Conservation (phyloP, 2,113 vertebrate genomes). For the Menura novaehollandiae region DNA sequence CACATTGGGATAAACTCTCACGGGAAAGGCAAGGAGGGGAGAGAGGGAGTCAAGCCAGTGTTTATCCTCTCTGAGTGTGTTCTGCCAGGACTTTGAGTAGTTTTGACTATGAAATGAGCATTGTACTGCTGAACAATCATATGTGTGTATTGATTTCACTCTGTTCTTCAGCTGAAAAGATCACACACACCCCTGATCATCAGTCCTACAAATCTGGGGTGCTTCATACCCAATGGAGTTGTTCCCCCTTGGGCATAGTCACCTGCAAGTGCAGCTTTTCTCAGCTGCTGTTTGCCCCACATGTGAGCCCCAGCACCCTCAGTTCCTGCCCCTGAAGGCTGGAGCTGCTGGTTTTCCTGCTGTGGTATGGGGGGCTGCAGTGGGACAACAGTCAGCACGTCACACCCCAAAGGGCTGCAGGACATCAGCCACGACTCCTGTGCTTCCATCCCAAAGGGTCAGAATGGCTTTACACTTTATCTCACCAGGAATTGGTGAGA, state of each 20-base stretch:
- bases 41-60: neutral
- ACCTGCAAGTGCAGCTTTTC: neutral
- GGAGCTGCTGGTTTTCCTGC: neutral
- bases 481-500: neutral
- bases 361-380: neutral
- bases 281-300: neutral
- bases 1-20: neutral
- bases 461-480: neutral
- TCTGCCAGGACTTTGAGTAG: neutral
- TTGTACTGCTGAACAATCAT: neutral
- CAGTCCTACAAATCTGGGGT: neutral
- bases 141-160: neutral
- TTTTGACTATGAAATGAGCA: neutral
- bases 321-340: neutral
- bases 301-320: neutral
- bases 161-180: neutral
- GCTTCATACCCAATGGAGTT: neutral
- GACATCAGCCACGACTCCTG: neutral
- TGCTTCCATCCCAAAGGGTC: neutral
- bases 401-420: neutral
- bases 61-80: neutral
- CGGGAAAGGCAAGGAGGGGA: neutral
- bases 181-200: neutral
- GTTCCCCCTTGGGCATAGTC: neutral
- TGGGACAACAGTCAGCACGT: neutral